phyloP scores from a whole-genome alignment of 2,888 invertebrate genomes.

The Hirtodrosophila histrioides region DNA sequence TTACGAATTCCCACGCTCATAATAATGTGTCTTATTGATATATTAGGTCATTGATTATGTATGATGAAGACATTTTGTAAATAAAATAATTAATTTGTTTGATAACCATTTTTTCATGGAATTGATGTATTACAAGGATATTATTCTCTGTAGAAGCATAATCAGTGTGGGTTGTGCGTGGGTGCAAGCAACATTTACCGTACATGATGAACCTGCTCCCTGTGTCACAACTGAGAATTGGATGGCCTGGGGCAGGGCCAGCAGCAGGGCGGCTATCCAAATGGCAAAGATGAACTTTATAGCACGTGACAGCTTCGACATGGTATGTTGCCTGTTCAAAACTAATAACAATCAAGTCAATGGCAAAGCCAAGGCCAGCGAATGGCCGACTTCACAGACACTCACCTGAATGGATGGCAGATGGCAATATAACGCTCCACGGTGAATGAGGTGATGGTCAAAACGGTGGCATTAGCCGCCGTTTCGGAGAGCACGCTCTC shows the following conservation, averaged over 20 bases:
- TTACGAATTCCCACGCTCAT: no score
- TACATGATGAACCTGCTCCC: slow-evolving; percentile 78
- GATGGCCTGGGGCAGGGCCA: slow-evolving; percentile 90
- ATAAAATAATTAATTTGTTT: not conserved
- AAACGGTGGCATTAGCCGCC: slow-evolving; percentile 92
- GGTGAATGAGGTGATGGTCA: slow-evolving; percentile 94
- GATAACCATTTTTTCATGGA: not conserved
- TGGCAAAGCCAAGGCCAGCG: slow-evolving; percentile 7
- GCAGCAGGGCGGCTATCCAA: slow-evolving; percentile 91
- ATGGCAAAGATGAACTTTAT: slow-evolving; percentile 91
- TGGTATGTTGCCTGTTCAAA: slow-evolving; percentile 87
- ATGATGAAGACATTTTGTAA: no score
- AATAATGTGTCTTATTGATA: no score
- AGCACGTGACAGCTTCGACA: slow-evolving; percentile 94
- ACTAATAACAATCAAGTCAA: slow-evolving; percentile 45
- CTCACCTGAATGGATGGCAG: slow-evolving; percentile 90
- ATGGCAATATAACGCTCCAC: slow-evolving; percentile 95
- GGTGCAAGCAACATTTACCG: slow-evolving; percentile 76
- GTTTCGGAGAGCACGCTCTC: slow-evolving; percentile 92
- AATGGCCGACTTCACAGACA: slow-evolving; percentile 6
- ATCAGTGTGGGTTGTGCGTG: not conserved
- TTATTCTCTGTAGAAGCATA: not conserved
- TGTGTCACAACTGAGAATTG: slow-evolving; percentile 83
- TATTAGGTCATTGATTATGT: no score
- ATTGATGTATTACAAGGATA: no score